Conservation (phyloP, 2,888 invertebrate species). For the Anarsia innoxiella region DNA sequence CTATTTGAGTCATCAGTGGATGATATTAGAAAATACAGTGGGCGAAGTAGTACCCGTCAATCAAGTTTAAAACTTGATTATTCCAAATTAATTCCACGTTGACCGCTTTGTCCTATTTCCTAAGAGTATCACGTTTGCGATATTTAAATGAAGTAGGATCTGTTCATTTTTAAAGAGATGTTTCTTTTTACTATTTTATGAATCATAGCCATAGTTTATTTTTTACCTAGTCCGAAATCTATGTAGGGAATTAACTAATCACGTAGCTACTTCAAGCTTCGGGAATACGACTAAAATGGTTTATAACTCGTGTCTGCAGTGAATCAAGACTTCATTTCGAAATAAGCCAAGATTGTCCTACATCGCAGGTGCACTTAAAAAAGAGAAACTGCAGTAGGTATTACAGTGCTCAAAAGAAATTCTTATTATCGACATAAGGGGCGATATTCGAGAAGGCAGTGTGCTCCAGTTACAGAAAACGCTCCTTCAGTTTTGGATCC, state of each 20-base stretch:
- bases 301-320: no score
- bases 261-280: no score
- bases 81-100: conserved; percentile 30
- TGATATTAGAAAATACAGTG: no score
- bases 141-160: no score
- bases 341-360: conserved; percentile 60
- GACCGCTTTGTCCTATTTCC: conserved; percentile 32
- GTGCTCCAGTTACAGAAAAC: conserved; percentile 71
- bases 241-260: no score
- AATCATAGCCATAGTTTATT: no score
- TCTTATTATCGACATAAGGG: conserved; percentile 69
- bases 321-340: conserved; percentile 52
- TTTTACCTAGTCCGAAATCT: no score
- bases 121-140: conserved; percentile 12
- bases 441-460: conserved; percentile 65
- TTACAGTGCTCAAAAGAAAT: conserved; percentile 64
- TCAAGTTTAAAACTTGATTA: conserved; percentile 24
- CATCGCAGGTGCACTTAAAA: conserved; percentile 64
- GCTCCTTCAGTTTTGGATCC: conserved; percentile 65
- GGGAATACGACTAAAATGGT: no score
- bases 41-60: conserved; percentile 20
- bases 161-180: no score
- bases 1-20: no score
- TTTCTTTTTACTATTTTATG: no score
- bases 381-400: conserved; percentile 66